A percentile compares a stretch with the other conserved stretches of the same genome.
Conservation (phyloP, 1,140 invertebrate species). For the Anadara kagoshimensis region DNA sequence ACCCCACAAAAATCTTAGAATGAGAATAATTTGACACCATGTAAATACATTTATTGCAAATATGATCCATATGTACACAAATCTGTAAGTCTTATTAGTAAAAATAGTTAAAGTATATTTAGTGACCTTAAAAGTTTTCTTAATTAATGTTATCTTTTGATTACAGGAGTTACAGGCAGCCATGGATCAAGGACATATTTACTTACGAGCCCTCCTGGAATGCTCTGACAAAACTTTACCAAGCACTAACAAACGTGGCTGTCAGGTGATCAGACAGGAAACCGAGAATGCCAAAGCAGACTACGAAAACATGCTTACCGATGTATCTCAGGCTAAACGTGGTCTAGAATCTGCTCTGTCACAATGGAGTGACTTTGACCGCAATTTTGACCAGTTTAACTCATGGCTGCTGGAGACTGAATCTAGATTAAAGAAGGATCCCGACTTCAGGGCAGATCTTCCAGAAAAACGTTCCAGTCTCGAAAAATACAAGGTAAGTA, state of each 20-base stretch:
- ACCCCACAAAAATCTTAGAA: too few species aligned
- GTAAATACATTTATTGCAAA: too few species aligned
- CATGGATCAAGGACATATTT: conserved; percentile 66
- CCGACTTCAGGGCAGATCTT: conserved; percentile 81
- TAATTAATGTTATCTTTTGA: conserved; percentile 1
- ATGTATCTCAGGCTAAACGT: conserved; percentile 66
- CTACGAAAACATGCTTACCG: conserved; percentile 67
- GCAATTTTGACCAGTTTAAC: conserved; percentile 84
- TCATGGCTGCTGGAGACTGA: conserved; percentile 93
- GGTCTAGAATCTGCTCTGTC: conserved; percentile 72
- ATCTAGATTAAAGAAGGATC: conserved; percentile 82
- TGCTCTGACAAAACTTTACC: conserved; percentile 66
- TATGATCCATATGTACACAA: background rate
- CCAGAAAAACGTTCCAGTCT: conserved; percentile 92
- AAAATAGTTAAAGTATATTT: background rate
- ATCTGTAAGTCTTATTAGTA: background rate
- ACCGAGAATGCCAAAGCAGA: conserved; percentile 61
- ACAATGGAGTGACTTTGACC: conserved; percentile 76
- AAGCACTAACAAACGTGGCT: conserved; percentile 63
- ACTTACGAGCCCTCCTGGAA: conserved; percentile 60
- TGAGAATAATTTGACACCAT: too few species aligned
- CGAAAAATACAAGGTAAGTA: conserved; percentile 87
- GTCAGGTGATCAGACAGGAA: conserved; percentile 61
- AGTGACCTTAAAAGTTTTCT: too few species aligned
- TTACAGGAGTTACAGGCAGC: conserved; percentile 66